These are phyloP conservation scores for Phocides pigmalion DNA, from an alignment of 1,140 invertebrate species.

Conservation along the genomic window DNA sequence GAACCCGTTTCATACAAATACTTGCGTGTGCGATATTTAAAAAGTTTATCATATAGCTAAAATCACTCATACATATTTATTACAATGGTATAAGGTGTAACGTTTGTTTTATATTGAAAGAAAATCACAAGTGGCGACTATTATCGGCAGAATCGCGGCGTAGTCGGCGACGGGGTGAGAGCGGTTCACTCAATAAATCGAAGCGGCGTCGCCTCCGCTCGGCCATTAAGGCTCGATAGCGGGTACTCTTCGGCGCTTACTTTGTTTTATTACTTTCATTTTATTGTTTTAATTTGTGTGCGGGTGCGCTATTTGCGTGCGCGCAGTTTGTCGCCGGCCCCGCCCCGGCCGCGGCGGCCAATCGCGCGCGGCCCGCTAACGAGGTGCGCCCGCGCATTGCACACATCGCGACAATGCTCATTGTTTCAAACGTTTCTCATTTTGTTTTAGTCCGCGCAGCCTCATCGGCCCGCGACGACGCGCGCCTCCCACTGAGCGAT, in stretches of 20 bases:
- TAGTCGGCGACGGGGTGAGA: conserved; percentile 40
- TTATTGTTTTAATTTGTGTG: conserved; percentile 83
- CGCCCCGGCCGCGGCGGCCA: conserved; percentile 71
- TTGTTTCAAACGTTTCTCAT: conserved; percentile 77
- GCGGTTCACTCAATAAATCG: conserved; percentile 72
- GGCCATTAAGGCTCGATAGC: conserved; percentile 79
- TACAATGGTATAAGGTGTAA: neutral
- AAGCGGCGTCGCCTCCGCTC: conserved; percentile 66
- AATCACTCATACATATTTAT: neutral
- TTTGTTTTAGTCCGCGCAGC: conserved; percentile 71
- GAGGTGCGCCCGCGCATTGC: conserved; percentile 45
- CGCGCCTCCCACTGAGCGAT: conserved; percentile 78
- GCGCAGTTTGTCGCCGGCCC: conserved; percentile 79
- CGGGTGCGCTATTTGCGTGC: conserved; percentile 80
- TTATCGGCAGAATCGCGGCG: conserved; percentile 7
- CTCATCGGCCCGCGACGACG: conserved; percentile 48
- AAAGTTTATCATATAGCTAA: neutral
- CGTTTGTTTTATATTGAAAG: conserved; percentile 20
- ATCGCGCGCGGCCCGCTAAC: conserved; percentile 63
- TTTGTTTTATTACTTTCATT: conserved; percentile 82
- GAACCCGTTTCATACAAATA: no score
- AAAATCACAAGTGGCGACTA: conserved; percentile 22
- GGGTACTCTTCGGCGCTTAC: conserved; percentile 67
- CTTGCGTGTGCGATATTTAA: no score
- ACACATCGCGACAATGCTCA: conserved; percentile 71